These are phyloP conservation scores for Drosophila sturtevanti DNA, from an alignment of 1,140 invertebrate genomes.

Conservation along the genomic window DNA sequence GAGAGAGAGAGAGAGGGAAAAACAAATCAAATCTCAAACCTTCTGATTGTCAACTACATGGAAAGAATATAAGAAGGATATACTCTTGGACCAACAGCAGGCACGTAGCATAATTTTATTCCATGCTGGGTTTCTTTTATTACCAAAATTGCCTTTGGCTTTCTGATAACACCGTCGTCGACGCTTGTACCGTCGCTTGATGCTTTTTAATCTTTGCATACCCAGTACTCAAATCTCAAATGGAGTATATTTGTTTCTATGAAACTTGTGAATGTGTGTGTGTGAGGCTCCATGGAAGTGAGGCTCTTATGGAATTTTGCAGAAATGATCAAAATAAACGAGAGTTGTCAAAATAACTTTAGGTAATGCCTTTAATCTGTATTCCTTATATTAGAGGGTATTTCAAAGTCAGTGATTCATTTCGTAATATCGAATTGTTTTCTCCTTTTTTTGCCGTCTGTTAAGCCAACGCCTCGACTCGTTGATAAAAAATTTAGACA, in stretches of 20 bases:
- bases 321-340: too few species aligned
- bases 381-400: constrained; percentile 4
- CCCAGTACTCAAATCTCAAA: neutral
- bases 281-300: too few species aligned
- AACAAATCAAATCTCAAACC: constrained; percentile 43
- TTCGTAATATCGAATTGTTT: neutral
- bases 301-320: too few species aligned
- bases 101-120: constrained; percentile 61
- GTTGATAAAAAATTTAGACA: constrained; percentile 68
- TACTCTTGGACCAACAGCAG: constrained; percentile 4
- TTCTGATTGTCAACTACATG: neutral
- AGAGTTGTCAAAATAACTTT: too few species aligned
- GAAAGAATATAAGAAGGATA: constrained; percentile 12
- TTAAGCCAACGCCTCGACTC: constrained; percentile 37
- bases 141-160: constrained; percentile 27
- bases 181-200: constrained; percentile 1
- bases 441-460: constrained; percentile 15
- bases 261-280: too few species aligned
- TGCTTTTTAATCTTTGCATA: constrained; percentile 40
- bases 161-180: constrained; percentile 31
- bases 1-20: too few species aligned
- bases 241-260: neutral
- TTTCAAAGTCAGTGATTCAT: neutral
- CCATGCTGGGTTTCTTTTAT: constrained; percentile 14
- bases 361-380: too few species aligned